A percentile compares a stretch with the other conserved stretches of the same genome.
Evolutionary conservation across 2,113 vertebrate species (phyloP).

Genomic region (Chloroceryle aenea): DNA sequence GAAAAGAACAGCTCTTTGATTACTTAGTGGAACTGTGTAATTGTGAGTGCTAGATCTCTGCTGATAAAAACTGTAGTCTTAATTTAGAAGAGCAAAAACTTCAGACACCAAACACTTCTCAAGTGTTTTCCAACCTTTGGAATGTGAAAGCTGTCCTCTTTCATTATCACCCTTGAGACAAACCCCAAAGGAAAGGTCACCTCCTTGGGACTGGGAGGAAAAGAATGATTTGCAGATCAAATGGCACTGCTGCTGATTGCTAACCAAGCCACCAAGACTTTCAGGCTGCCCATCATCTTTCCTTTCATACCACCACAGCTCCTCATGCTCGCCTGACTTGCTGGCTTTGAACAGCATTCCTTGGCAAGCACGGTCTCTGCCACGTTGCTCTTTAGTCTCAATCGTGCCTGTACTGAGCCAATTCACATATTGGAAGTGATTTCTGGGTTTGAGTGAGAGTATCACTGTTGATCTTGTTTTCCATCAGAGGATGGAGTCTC

Average conservation of each 20-base stretch:
- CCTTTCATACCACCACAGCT: neutral
- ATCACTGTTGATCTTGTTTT: neutral
- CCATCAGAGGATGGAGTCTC: fast-evolving
- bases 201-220: neutral
- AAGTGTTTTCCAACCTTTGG: neutral
- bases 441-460: neutral
- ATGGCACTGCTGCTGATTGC: neutral
- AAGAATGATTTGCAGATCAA: neutral
- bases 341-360: neutral
- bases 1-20: neutral
- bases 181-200: neutral
- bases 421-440: neutral
- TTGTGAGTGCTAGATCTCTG: neutral
- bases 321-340: neutral
- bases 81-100: neutral
- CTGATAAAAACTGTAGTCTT: neutral
- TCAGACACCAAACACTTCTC: neutral
- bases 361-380: neutral
- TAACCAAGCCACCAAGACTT: neutral
- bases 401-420: neutral
- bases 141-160: neutral
- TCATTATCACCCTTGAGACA: neutral
- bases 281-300: neutral
- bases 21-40: neutral
- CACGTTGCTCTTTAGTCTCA: neutral